phyloP scores from a whole-genome alignment of 2,888 invertebrate species.

The Junonia oenone region DNA sequence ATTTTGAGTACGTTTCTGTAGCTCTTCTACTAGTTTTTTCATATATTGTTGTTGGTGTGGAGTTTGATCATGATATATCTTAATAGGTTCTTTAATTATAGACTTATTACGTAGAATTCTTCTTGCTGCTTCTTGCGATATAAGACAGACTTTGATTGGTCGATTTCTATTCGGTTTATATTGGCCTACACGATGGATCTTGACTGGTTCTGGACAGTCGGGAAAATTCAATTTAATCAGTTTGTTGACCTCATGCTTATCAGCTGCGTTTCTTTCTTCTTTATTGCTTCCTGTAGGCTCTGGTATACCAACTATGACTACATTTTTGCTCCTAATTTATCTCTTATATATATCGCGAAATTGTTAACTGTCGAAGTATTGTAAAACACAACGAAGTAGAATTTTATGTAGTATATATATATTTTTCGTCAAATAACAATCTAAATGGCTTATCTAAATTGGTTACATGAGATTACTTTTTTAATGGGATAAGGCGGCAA shows the following conservation, averaged over 20 bases:
- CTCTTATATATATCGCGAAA: too few relatives aligned
- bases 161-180: neutral
- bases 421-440: too few relatives aligned
- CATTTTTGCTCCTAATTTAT: neutral
- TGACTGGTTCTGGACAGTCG: neutral
- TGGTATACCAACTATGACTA: neutral
- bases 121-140: neutral
- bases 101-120: slow-evolving; percentile 1
- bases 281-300: neutral
- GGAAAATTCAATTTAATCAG: neutral
- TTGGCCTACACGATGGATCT: neutral
- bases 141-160: neutral
- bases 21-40: neutral
- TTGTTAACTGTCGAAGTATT: too few relatives aligned
- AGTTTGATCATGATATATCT: neutral
- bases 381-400: too few relatives aligned
- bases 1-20: neutral
- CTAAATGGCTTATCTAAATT: too few relatives aligned
- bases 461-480: too few relatives aligned
- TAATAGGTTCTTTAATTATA: slow-evolving; percentile 1
- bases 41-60: neutral
- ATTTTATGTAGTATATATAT: too few relatives aligned
- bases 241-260: neutral
- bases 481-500: too few relatives aligned
- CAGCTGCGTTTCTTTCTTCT: neutral